Base-by-base conservation (phyloP, 2,113 vertebrate species). In the Pelodiscus sinensis region DNA sequence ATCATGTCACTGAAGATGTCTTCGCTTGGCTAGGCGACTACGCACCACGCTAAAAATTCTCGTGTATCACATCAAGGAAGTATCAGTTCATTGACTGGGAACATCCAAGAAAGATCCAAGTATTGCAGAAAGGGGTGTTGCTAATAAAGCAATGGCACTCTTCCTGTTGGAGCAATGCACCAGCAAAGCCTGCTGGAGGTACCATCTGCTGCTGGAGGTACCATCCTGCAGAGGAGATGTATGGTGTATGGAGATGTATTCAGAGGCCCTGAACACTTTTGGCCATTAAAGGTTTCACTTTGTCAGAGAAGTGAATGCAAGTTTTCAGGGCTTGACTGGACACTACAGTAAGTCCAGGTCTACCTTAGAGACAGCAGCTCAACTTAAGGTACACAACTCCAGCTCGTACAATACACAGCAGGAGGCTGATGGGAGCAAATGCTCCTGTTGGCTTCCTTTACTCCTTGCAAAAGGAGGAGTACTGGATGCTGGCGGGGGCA, bases 301-400 rank as follows among this genome's bases (percentile, higher is more conserved):
- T 50, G 52, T 44, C 16, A 44, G 75, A 8, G 73, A 84, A 77
- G 22, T 8, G 24, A 44, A 8, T 31, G 54, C 22, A 85, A 9
- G 27, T 87, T 78, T 87, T 79, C 85, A 87, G 58, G 81, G 78
- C 29, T 92, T 93, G 85, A 80, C 54, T 7, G 0, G 31, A 80
- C 57, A 77, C 79, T 9, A 27, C 1, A 71, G 92, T 87, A 5
- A 71, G 52, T 9, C 8, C 12, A 13, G 52, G 52, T 54, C 52
- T 54, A 11, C 38, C 38, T 44, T 44, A 44, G 38, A 44, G 38
- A 44, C 38, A 5, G 38, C 38, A 44, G 38, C 38, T 44, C 38
- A 44, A 44, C 38, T 44, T 44, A 44, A 44, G 38, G 38, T 44
- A 44, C 38, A 44, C 38, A 44, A 44, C 38, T 44, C 38, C 5